Conservation (phyloP, 2,797 vertebrate genomes). For the Oophaga sylvatica region DNA sequence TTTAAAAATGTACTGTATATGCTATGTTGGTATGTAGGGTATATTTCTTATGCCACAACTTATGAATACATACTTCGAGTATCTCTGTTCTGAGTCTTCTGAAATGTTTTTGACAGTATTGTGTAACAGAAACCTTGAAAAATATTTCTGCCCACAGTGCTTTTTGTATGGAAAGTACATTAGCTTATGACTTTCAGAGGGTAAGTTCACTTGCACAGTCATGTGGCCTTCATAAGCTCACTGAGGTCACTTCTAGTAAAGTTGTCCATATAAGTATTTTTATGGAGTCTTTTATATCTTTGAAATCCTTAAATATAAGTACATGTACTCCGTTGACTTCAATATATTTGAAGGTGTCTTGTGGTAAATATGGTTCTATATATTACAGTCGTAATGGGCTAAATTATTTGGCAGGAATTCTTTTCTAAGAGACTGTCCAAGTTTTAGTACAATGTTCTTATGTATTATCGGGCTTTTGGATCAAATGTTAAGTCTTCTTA, state of each 20-base stretch:
- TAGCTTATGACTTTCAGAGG: background rate
- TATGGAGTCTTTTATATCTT: conserved; percentile 8
- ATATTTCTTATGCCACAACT: too few relatives aligned
- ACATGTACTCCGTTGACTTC: conserved; percentile 30
- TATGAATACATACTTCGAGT: background rate
- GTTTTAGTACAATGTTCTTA: conserved; percentile 24
- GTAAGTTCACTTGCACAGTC: background rate
- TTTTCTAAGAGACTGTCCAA: conserved; percentile 34
- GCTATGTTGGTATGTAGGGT: too few relatives aligned
- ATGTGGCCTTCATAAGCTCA: background rate
- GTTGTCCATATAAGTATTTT: background rate
- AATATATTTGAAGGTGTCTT: conserved; percentile 42
- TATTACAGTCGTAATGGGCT: conserved; percentile 15
- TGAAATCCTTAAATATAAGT: conserved; percentile 4
- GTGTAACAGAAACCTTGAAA: background rate
- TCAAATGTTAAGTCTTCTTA: conserved; percentile 35
- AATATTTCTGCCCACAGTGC: background rate
- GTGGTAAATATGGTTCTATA: conserved; percentile 7
- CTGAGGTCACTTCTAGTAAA: background rate
- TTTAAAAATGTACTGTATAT: too few relatives aligned
- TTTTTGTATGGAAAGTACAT: too few relatives aligned
- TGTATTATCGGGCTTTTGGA: conserved; percentile 36
- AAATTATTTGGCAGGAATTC: conserved; percentile 29
- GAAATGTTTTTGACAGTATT: background rate
- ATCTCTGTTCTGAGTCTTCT: background rate